Conservation (phyloP, 1,140 invertebrate species). For the Drosophila lacertosa region DNA sequence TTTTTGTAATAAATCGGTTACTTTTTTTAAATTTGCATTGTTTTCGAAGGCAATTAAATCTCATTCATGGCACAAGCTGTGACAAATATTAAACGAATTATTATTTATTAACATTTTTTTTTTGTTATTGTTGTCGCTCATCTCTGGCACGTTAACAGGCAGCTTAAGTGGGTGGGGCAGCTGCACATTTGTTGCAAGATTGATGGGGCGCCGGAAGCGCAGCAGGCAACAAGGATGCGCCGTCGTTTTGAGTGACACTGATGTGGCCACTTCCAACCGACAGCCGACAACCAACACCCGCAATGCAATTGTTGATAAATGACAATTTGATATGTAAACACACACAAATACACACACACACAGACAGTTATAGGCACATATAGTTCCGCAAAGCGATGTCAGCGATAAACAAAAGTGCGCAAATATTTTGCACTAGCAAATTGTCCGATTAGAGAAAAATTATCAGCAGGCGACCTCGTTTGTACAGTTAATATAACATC, state of each 20-base stretch:
- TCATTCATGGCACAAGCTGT: conserved; percentile 1
- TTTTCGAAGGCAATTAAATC: no score
- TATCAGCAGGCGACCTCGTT: conserved; percentile 62
- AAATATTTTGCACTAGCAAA: conserved; percentile 43
- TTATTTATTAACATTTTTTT: conserved; percentile 3
- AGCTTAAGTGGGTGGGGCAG: conserved; percentile 28
- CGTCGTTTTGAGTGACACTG: conserved; percentile 50
- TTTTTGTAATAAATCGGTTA: no score
- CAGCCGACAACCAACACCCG: not conserved
- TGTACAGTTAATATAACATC: conserved; percentile 40
- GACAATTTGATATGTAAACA: conserved; percentile 48
- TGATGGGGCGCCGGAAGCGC: conserved; percentile 70
- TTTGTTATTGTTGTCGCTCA: conserved; percentile 15
- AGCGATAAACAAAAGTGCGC: conserved; percentile 53
- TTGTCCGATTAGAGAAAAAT: conserved; percentile 68
- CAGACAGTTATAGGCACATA: conserved; percentile 5
- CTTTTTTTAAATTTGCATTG: no score
- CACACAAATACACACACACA: not conserved
- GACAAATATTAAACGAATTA: conserved; percentile 13
- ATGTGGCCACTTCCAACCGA: conserved; percentile 40
- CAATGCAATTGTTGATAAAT: conserved; percentile 58
- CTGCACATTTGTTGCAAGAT: conserved; percentile 53
- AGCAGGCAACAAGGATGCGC: conserved; percentile 52
- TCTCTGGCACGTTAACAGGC: conserved; percentile 31
- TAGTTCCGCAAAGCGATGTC: conserved; percentile 66